Evolutionary conservation across 1,140 invertebrate species (phyloP), one percentile per base, ranked within the genome.

Genomic region (Procambarus virginalis): DNA sequence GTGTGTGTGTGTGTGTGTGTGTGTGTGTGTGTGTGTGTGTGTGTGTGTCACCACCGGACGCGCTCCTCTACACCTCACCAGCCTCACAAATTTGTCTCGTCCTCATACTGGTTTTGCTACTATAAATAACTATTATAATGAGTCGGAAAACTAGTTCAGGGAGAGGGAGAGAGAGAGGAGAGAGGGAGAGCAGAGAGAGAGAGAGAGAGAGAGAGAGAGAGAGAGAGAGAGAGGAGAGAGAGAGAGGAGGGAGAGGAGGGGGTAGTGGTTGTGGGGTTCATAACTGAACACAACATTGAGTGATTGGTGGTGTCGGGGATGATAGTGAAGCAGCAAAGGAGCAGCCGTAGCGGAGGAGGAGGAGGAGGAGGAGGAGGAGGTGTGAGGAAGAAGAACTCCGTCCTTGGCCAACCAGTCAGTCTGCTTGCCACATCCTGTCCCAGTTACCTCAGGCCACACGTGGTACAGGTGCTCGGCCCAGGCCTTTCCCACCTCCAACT

Each of bases 21-120:
- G 34, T 34, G 34, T 34, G 34, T 34, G 34, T 34, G 34, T 34
- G 34, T 34, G 34, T 34, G 34, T 34, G 34, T 34, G 46, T 45
- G 49, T 46, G 49, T 22, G 77, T 80, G 78, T 80, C 78, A 80
- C 78, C 49, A 80, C 78, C 78, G 78, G 78, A 80, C 20, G 78
- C 22, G n/a, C 51, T 1, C 68, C 4, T 9, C 4, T 22, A 9
- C 22, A 0, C 2, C 22, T 4, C 4, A 14, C 10, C 4, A 22
- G n/a, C 8, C n/a, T 73, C 22, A 22, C 68, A 34, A 8, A 14
- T 20, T 5, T 14, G 34, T 20, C 22, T 34, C 34, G 4, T 10
- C 14, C n/a, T 34, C n/a, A 6, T 4, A 55, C 8, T 9, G 51
- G 51, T 55, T 55, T 55, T 12, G 12, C 2, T 55, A 55, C 51